A percentile compares a stretch with the other conserved stretches of the same genome.
Evolutionary conservation across 2,113 vertebrate genomes (phyloP).

Genomic region (Grammatotria lemairii): DNA sequence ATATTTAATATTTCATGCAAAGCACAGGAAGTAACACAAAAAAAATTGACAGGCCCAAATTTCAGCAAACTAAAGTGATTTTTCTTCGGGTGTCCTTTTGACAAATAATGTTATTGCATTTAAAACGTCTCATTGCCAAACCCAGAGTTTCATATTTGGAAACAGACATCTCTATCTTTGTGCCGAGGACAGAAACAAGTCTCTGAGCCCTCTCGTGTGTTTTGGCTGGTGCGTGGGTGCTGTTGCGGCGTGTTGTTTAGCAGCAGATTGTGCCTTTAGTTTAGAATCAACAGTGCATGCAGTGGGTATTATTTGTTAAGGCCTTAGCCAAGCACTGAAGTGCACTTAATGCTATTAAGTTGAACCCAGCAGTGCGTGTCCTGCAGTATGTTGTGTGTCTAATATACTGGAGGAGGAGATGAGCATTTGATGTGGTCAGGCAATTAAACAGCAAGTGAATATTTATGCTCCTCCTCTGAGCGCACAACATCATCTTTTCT

Average conservation of each 20-base stretch:
- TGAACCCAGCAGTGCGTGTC: neutral
- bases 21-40: neutral
- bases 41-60: neutral
- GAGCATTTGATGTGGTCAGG: neutral
- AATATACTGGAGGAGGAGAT: neutral
- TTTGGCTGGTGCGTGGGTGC: neutral
- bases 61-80: neutral
- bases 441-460: conserved; percentile 7
- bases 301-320: neutral
- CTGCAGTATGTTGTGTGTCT: neutral
- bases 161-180: neutral
- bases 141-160: neutral
- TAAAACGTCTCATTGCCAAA: neutral
- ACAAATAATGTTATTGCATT: neutral
- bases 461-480: neutral
- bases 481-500: neutral
- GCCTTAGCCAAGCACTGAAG: neutral
- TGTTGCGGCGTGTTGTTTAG: neutral
- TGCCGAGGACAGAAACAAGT: neutral
- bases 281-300: neutral
- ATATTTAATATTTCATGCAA: neutral
- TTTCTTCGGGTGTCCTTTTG: neutral
- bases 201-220: neutral
- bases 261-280: neutral
- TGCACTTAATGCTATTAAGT: conserved; percentile 35